Percentiles rank a stretch among this genome's conserved stretches.
Conservation (phyloP, 1,140 invertebrate genomes). For the Ceratina australensis region DNA sequence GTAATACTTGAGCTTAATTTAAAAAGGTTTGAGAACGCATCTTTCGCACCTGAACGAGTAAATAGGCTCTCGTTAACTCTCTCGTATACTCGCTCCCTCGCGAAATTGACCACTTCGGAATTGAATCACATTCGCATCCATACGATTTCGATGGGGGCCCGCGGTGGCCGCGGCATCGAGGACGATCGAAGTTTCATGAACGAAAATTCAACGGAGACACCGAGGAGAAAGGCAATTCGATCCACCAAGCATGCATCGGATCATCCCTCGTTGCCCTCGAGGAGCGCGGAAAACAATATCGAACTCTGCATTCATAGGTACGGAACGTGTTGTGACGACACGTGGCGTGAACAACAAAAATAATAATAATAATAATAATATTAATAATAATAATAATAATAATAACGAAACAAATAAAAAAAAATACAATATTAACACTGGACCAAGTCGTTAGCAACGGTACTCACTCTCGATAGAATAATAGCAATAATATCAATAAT, state of each 20-base stretch:
- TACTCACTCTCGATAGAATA: conserved; percentile 76
- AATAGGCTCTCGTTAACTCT: conserved; percentile 47
- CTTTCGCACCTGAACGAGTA: conserved; percentile 65
- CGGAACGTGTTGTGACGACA: conserved; percentile 76
- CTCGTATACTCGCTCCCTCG: background rate
- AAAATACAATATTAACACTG: conserved; percentile 80
- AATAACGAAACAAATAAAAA: conserved; percentile 80
- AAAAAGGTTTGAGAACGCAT: conserved; percentile 62
- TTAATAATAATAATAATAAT: conserved; percentile 79
- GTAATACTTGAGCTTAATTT: conserved; percentile 80
- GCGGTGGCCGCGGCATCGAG: conserved; percentile 1
- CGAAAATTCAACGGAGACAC: conserved; percentile 13
- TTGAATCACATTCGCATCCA: background rate
- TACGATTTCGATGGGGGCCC: background rate
- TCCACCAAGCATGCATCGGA: background rate
- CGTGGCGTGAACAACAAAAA: conserved; percentile 78
- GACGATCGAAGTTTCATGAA: conserved; percentile 5
- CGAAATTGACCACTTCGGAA: background rate
- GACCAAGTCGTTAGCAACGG: conserved; percentile 76
- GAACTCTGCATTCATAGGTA: conserved; percentile 70
- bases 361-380: conserved; percentile 78
- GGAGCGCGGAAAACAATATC: conserved; percentile 37
- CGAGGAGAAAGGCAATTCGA: background rate
- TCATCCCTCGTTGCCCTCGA: conserved; percentile 8
- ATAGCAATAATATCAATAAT: conserved; percentile 68